A percentile compares a stretch with the other conserved stretches of the same genome.
These are phyloP conservation scores for Chrysotoxum bicinctum DNA, from an alignment of 2,888 invertebrate genomes.

Conservation along the genomic window DNA sequence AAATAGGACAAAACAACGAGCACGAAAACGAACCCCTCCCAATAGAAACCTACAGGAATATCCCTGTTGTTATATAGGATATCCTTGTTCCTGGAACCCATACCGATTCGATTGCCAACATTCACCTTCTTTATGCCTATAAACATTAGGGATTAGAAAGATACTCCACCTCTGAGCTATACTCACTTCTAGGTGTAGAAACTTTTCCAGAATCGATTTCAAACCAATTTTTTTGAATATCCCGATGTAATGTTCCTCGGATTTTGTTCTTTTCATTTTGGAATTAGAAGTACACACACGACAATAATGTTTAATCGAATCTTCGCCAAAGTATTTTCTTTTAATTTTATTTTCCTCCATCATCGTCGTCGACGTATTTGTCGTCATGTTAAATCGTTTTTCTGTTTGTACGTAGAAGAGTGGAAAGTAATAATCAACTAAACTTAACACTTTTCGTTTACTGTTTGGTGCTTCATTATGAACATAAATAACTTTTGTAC, in stretches of 20 bases:
- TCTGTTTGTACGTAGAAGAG: neutral
- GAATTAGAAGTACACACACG: slow-evolving; percentile 65
- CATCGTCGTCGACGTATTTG: slow-evolving; percentile 20
- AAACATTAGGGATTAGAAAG: slow-evolving; percentile 4
- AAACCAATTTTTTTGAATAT: slow-evolving; percentile 48
- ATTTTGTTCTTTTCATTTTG: slow-evolving; percentile 22
- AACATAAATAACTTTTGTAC: neutral
- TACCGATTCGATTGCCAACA: neutral
- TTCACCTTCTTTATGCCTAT: neutral
- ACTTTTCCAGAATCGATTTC: slow-evolving; percentile 65
- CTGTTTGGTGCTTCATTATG: slow-evolving; percentile 7
- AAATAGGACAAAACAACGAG: neutral
- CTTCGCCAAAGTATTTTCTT: neutral
- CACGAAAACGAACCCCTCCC: neutral
- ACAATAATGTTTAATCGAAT: slow-evolving; percentile 57
- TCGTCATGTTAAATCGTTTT: neutral
- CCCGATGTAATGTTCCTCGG: slow-evolving; percentile 43
- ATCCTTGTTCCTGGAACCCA: neutral
- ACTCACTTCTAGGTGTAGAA: slow-evolving; percentile 66
- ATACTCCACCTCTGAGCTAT: neutral
- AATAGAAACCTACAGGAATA: neutral
- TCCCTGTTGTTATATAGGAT: neutral
- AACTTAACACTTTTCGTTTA: slow-evolving; percentile 3
- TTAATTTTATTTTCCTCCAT: slow-evolving; percentile 46
- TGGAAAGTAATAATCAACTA: neutral